Conservation (phyloP, 2,113 vertebrate genomes). For the Odocoileus hemionus region DNA sequence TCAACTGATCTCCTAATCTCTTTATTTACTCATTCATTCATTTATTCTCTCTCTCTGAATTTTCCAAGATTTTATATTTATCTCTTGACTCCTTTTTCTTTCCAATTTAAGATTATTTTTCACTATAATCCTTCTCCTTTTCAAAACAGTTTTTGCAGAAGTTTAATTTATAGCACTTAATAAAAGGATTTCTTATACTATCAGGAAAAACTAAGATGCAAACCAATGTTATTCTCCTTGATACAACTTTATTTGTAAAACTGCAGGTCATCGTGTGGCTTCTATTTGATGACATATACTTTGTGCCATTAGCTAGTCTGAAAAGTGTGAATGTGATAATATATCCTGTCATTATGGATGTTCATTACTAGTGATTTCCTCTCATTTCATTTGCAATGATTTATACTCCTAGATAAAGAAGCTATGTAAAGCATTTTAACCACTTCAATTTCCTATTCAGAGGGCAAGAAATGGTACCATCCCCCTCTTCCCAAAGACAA, state of each 20-base stretch:
- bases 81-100: background rate
- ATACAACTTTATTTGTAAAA: background rate
- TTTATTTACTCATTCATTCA: background rate
- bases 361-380: constrained; percentile 47
- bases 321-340: background rate
- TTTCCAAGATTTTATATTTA: background rate
- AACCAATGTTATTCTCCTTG: background rate
- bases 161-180: background rate
- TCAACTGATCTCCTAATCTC: background rate
- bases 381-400: constrained; percentile 39
- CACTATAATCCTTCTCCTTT: background rate
- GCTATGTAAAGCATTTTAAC: constrained; percentile 57
- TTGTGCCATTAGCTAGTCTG: background rate
- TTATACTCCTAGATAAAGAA: constrained; percentile 59
- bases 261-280: background rate
- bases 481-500: background rate
- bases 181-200: background rate
- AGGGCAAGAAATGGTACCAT: constrained; percentile 27
- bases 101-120: background rate
- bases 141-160: background rate
- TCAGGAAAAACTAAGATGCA: background rate
- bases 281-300: background rate
- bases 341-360: constrained; percentile 15
- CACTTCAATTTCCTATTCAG: constrained; percentile 43
- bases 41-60: background rate